Evolutionary conservation across 2,888 invertebrate species (phyloP).

Genomic region (Polyommatus iphigenia): DNA sequence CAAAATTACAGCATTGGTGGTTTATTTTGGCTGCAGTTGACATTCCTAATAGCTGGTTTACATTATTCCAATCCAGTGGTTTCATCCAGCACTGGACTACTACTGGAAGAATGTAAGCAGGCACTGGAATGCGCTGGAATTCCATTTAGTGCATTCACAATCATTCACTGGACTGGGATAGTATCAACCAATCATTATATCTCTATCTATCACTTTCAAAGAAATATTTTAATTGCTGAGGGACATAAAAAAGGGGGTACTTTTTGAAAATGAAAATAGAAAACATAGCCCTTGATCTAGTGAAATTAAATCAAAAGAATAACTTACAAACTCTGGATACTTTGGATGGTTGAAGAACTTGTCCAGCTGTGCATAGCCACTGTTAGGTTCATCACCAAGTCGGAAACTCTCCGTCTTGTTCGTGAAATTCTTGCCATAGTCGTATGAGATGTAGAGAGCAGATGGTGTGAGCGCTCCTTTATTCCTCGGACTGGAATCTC

Average conservation of each 20-base stretch:
- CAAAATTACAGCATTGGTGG: background rate
- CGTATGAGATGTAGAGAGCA: slow-evolving; percentile 90
- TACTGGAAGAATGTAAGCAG: too few relatives aligned
- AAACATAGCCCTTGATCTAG: background rate
- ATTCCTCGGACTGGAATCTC: slow-evolving; percentile 82
- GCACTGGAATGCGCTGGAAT: too few relatives aligned
- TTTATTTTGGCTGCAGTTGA: too few relatives aligned
- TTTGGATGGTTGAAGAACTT: slow-evolving; percentile 93
- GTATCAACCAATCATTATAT: too few relatives aligned
- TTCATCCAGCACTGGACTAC: too few relatives aligned
- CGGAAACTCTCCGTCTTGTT: slow-evolving; percentile 86
- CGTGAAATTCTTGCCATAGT: slow-evolving; percentile 90
- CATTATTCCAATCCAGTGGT: too few relatives aligned
- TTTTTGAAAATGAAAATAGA: background rate
- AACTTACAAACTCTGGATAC: slow-evolving; percentile 88
- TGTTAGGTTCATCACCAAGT: slow-evolving; percentile 71
- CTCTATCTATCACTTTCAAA: too few relatives aligned
- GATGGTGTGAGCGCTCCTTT: slow-evolving; percentile 84
- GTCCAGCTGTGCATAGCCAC: slow-evolving; percentile 85
- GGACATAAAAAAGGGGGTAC: background rate
- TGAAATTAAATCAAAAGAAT: background rate
- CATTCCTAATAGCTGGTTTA: too few relatives aligned
- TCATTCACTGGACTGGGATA: too few relatives aligned
- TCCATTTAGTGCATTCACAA: too few relatives aligned
- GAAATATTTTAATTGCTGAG: background rate